A percentile compares a stretch with the other conserved stretches of the same genome.
Evolutionary conservation across 2,113 vertebrate genomes (phyloP).

Genomic region (Sciurus niger): DNA sequence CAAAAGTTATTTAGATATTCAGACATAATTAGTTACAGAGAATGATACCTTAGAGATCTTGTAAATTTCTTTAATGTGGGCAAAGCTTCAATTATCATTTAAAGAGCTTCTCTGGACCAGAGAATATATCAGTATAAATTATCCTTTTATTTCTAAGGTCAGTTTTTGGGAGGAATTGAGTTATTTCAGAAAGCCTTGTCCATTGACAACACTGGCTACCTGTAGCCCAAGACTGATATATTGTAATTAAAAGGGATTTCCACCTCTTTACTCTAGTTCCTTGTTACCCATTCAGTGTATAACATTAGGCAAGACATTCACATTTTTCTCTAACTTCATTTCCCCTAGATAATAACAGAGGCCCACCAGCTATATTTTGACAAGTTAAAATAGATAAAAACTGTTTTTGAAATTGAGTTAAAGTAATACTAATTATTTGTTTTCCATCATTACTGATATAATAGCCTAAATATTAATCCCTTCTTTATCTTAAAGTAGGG

Average conservation of each 20-base stretch:
- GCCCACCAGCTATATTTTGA: neutral
- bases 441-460: conserved; percentile 1
- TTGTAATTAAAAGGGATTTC: conserved; percentile 7
- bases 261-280: neutral
- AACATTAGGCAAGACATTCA: neutral
- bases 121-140: conserved; percentile 50
- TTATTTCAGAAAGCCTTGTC: conserved; percentile 40
- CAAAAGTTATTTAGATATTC: neutral
- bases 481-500: neutral
- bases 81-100: conserved; percentile 41
- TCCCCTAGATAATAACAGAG: neutral
- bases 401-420: conserved; percentile 38
- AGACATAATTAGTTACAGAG: neutral
- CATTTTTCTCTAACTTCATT: conserved; percentile 11
- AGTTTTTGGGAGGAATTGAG: neutral
- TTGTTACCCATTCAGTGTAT: neutral
- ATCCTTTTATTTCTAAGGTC: conserved; percentile 49
- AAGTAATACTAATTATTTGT: neutral
- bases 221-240: neutral
- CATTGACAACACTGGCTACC: neutral
- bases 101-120: conserved; percentile 41
- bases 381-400: conserved; percentile 54
- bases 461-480: neutral
- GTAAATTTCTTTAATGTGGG: neutral
- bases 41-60: neutral